These are phyloP conservation scores for Oryctolagus cuniculus DNA, from an alignment of 2,113 vertebrate species.

Conservation along the genomic window mOryCun1.1 NC_091435.1:52176501-52177000, in stretches of 20 bases:
- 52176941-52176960: constrained; percentile 11
- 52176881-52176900: background rate
- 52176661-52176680: background rate
- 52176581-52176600: background rate
- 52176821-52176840: background rate
- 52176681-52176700: constrained; percentile 5
- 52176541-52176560: constrained; percentile 23
- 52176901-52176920: background rate
- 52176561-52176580: background rate
- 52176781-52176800: background rate
- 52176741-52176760: background rate
- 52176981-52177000: background rate
- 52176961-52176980: background rate
- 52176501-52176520: background rate
- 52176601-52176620: background rate
- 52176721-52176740: background rate
- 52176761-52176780: background rate
- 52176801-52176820: background rate
- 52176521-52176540: constrained; percentile 56
- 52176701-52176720: background rate
- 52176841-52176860: background rate
- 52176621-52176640: background rate
- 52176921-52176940: background rate
- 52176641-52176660: constrained; percentile 40
- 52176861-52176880: background rate